Conservation (phyloP, 1,140 invertebrate species). For the Bicyclus anynana region DNA sequence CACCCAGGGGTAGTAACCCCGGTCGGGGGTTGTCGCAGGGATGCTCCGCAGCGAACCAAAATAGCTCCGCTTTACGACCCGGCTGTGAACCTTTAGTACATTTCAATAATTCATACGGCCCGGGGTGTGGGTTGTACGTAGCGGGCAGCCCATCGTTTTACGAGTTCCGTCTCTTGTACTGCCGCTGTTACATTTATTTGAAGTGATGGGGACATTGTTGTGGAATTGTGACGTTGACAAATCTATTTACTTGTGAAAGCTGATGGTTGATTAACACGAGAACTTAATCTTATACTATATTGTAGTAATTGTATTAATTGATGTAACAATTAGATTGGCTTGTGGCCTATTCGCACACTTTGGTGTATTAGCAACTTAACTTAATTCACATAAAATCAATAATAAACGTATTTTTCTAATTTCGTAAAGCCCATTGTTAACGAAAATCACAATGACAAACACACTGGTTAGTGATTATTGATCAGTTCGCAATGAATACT, state of each 20-base stretch:
- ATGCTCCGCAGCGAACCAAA: constrained; percentile 9
- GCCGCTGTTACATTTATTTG: constrained; percentile 4
- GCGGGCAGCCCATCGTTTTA: constrained; percentile 25
- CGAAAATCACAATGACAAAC: too few relatives aligned
- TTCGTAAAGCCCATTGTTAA: too few relatives aligned
- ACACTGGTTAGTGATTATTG: too few relatives aligned
- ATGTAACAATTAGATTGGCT: too few relatives aligned
- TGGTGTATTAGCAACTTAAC: too few relatives aligned
- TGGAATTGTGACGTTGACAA: too few relatives aligned
- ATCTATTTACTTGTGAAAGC: neutral
- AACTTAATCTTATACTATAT: neutral
- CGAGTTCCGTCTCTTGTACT: constrained; percentile 13
- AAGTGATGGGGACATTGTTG: constrained; percentile 8
- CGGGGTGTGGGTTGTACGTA: too few relatives aligned
- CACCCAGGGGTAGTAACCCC: neutral
- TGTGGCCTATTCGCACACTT: too few relatives aligned
- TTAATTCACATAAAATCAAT: too few relatives aligned
- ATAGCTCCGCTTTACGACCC: constrained; percentile 22
- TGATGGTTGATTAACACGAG: neutral
- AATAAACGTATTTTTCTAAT: too few relatives aligned
- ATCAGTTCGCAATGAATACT: too few relatives aligned
- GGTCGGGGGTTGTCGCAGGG: constrained; percentile 1
- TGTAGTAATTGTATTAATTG: too few relatives aligned
- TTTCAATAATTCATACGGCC: constrained; percentile 28
- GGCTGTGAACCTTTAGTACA: constrained; percentile 23